Percentiles rank a stretch among this genome's conserved stretches.
Conservation (phyloP, 2,888 invertebrate species). For the Andrena dorsata region DNA sequence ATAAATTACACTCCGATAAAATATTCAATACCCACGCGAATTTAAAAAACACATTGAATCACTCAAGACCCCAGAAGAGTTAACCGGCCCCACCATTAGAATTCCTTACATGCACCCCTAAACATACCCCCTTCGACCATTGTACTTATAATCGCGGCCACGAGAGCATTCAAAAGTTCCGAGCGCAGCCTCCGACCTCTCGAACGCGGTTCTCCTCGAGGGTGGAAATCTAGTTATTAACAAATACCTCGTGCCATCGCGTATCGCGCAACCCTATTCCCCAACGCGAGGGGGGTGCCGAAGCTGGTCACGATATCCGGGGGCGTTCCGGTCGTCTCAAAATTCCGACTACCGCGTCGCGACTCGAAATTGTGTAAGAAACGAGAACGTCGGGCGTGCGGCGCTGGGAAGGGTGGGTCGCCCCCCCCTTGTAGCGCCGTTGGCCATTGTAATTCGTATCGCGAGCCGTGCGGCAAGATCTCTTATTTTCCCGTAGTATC, state of each 20-base stretch:
- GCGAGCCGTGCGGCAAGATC: constrained; percentile 76
- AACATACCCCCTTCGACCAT: too few relatives aligned
- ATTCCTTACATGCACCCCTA: too few relatives aligned
- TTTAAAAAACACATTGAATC: too few relatives aligned
- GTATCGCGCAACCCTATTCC: constrained; percentile 45
- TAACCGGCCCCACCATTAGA: too few relatives aligned
- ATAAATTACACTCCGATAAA: too few relatives aligned
- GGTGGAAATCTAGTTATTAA: constrained; percentile 51
- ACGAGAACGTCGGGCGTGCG: constrained; percentile 6
- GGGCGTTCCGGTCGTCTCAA: constrained; percentile 29
- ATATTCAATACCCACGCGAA: too few relatives aligned
- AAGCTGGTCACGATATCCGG: constrained; percentile 25
- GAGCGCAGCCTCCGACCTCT: constrained; percentile 7
- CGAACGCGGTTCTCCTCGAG: constrained; percentile 12
- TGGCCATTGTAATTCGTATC: constrained; percentile 80
- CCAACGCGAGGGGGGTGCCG: constrained; percentile 13
- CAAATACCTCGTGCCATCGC: constrained; percentile 31
- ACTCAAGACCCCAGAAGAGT: too few relatives aligned
- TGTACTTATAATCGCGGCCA: neutral
- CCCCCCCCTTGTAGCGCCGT: constrained; percentile 30
- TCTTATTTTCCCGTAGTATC: constrained; percentile 81
- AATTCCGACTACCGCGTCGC: constrained; percentile 32
- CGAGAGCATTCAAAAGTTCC: constrained; percentile 6
- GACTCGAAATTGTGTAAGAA: constrained; percentile 50
- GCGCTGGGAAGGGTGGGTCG: constrained; percentile 35